These are phyloP conservation scores for Oscheius sp. DNA, from an alignment of 2,888 invertebrate genomes.

Conservation along the genomic window DNA sequence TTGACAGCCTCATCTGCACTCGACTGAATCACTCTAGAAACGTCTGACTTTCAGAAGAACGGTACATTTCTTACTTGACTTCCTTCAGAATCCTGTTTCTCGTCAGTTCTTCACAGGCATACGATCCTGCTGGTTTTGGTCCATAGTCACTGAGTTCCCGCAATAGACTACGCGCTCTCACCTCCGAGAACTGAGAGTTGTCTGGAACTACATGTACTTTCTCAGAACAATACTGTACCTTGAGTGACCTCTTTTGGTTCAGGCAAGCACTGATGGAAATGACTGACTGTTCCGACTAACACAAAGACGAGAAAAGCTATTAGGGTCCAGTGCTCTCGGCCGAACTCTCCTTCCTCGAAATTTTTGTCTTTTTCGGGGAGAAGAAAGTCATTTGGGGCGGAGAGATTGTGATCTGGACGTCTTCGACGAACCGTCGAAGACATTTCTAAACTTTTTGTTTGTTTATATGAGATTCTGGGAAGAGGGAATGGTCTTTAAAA, in stretches of 20 bases:
- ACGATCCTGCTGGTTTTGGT: conserved; percentile 61
- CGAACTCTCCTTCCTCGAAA: conserved; percentile 16
- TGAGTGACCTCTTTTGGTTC: conserved; percentile 48
- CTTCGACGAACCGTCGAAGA: conserved; percentile 16
- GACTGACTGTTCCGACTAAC: conserved; percentile 34
- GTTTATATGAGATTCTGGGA: neutral
- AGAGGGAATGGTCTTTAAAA: neutral
- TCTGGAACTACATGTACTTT: conserved; percentile 36
- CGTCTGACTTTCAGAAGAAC: neutral
- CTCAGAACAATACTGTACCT: conserved; percentile 36
- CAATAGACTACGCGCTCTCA: conserved; percentile 49
- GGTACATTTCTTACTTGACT: conserved; percentile 36
- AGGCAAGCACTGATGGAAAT: conserved; percentile 54
- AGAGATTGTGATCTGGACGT: conserved; percentile 1
- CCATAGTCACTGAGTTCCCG: conserved; percentile 57
- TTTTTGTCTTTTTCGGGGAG: conserved; percentile 15
- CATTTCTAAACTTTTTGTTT: conserved; percentile 7
- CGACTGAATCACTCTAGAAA: conserved; percentile 27
- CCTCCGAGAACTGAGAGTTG: conserved; percentile 59
- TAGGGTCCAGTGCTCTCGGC: conserved; percentile 43
- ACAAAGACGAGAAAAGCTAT: conserved; percentile 42
- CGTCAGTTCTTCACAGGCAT: conserved; percentile 58
- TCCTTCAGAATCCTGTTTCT: conserved; percentile 54
- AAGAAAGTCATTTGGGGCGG: neutral
- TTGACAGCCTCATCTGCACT: conserved; percentile 23